Percentiles rank a stretch among this genome's conserved stretches.
phyloP scores from a whole-genome alignment of 2,797 vertebrate species.

The Borostomias antarcticus region DNA sequence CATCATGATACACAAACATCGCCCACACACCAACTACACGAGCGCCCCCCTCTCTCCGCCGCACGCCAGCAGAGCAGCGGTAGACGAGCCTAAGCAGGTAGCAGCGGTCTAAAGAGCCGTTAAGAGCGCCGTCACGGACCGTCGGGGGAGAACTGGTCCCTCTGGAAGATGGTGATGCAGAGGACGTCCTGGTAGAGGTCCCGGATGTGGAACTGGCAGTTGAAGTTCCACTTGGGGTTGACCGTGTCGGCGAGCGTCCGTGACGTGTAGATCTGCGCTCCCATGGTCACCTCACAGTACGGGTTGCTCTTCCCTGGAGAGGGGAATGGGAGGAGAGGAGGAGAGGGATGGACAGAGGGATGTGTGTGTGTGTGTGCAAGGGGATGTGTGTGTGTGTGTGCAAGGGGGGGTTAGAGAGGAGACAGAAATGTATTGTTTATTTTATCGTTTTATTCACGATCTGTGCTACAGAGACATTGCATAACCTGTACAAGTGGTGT shows the following conservation, averaged over 20 bases:
- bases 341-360: not conserved
- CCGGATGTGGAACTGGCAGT: slow-evolving; percentile 96
- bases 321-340: not conserved
- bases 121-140: slow-evolving; percentile 72
- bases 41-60: too few species aligned
- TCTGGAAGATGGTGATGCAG: slow-evolving; percentile 92
- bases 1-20: too few species aligned
- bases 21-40: too few species aligned
- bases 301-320: slow-evolving; percentile 90
- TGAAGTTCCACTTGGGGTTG: slow-evolving; percentile 98
- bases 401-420: not conserved
- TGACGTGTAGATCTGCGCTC: slow-evolving; percentile 92
- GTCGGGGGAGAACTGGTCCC: slow-evolving; percentile 93
- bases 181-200: slow-evolving; percentile 96
- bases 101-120: too few species aligned
- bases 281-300: slow-evolving; percentile 96
- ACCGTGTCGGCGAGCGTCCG: slow-evolving; percentile 89
- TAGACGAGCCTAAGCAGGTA: too few species aligned
- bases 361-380: too few species aligned
- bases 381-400: not conserved
- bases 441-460: not conserved
- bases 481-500: not conserved
- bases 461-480: not conserved
- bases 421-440: not conserved
- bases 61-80: too few species aligned